Percentiles rank a stretch among this genome's conserved stretches.
Conservation (phyloP, 2,888 invertebrate species). For the Andrena hattorfiana region DNA sequence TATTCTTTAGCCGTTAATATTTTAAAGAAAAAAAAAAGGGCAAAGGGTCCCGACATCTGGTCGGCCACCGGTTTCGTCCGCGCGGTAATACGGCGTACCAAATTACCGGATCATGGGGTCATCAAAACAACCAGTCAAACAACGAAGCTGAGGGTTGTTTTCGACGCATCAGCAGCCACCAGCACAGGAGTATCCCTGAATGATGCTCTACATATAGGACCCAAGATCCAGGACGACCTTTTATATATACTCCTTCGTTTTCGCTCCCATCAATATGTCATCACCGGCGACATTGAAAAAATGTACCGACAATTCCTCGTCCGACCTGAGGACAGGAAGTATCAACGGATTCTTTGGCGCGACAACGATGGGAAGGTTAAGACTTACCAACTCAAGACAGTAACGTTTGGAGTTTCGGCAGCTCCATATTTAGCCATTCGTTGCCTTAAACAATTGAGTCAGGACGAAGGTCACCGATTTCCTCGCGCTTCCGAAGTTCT, state of each 20-base stretch:
- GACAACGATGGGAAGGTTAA: neutral
- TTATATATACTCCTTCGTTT: neutral
- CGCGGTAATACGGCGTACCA: too few relatives aligned
- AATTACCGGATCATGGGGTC: conserved; percentile 16
- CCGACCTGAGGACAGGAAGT: neutral
- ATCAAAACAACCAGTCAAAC: neutral
- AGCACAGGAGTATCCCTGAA: conserved; percentile 17
- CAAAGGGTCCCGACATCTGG: too few relatives aligned
- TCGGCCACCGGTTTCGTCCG: too few relatives aligned
- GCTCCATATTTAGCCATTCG: conserved; percentile 2
- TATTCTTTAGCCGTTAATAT: too few relatives aligned
- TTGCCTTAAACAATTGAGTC: neutral
- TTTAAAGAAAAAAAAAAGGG: too few relatives aligned
- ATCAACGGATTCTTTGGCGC: conserved; percentile 7
- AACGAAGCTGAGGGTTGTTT: conserved; percentile 22
- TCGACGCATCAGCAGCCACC: conserved; percentile 14
- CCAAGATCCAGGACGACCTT: conserved; percentile 7
- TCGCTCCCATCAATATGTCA: neutral
- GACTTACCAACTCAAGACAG: neutral
- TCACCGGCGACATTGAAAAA: conserved; percentile 7
- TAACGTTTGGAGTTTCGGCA: neutral
- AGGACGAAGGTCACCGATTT: neutral
- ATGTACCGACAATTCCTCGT: conserved; percentile 15
- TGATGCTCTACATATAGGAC: conserved; percentile 7
- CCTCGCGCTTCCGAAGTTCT: neutral